These are phyloP conservation scores for Poecile atricapillus DNA, from an alignment of 2,113 vertebrate species.

Conservation along the genomic window DNA sequence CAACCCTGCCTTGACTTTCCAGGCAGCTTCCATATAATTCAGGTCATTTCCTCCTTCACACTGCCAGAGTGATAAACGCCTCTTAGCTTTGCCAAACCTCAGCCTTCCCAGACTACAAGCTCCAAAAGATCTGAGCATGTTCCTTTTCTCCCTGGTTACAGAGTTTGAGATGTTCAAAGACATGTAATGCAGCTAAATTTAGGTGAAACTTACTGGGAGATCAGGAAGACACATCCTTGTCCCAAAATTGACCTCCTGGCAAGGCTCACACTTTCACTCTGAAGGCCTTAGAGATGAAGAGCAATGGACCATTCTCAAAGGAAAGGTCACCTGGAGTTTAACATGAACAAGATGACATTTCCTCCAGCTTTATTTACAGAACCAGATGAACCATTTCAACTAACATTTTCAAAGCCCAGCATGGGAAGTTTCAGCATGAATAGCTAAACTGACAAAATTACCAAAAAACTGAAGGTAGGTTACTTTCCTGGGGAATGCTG, in stretches of 20 bases:
- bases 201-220: background rate
- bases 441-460: background rate
- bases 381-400: constrained; percentile 43
- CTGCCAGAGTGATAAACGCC: background rate
- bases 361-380: constrained; percentile 43
- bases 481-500: background rate
- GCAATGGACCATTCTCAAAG: constrained; percentile 32
- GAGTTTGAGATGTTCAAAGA: background rate
- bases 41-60: background rate
- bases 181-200: background rate
- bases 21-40: background rate
- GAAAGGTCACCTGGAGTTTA: constrained; percentile 45
- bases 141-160: background rate
- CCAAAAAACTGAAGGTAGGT: background rate
- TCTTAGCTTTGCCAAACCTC: background rate
- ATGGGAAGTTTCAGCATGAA: background rate
- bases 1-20: background rate
- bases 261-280: background rate
- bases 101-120: background rate
- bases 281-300: background rate
- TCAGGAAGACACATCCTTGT: background rate
- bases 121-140: background rate
- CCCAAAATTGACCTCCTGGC: constrained; percentile 1
- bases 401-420: constrained; percentile 35
- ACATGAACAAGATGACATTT: constrained; percentile 35